Evolutionary conservation across 2,888 invertebrate species (phyloP).

Genomic region (Nymphalis urticae): DNA sequence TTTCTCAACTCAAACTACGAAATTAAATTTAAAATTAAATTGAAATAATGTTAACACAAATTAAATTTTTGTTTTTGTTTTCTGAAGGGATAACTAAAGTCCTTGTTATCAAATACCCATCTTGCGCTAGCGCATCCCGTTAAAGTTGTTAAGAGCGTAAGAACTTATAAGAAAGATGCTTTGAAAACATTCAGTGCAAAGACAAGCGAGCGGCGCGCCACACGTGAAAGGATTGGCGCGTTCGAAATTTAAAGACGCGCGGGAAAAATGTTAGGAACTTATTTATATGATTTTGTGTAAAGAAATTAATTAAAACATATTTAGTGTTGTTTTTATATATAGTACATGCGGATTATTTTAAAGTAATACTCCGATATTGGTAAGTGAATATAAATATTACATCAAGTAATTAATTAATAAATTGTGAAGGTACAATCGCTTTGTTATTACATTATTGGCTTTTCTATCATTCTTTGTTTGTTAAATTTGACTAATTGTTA

Average conservation of each 20-base stretch:
- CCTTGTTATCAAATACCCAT: conserved; percentile 23
- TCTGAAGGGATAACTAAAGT: conserved; percentile 2
- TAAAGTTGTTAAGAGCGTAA: conserved; percentile 41
- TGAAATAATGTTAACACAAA: neutral
- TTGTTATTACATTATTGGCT: neutral
- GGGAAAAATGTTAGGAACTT: conserved; percentile 42
- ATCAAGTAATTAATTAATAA: too few relatives aligned
- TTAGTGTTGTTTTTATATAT: conserved; percentile 14
- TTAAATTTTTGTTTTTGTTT: neutral
- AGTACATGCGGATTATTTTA: conserved; percentile 29
- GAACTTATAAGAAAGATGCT: conserved; percentile 44
- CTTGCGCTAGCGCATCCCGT: conserved; percentile 49
- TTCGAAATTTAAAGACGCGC: conserved; percentile 46
- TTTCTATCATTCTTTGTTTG: neutral
- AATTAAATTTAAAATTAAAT: neutral
- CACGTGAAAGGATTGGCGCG: conserved; percentile 51
- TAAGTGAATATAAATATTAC: conserved; percentile 2
- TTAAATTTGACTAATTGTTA: too few relatives aligned
- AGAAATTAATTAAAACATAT: conserved; percentile 9
- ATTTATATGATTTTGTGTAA: conserved; percentile 13
- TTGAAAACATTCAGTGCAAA: conserved; percentile 67
- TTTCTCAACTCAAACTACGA: neutral
- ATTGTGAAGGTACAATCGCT: neutral
- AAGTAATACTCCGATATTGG: conserved; percentile 10
- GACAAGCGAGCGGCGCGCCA: conserved; percentile 56